Evolutionary conservation across 1,140 invertebrate genomes (phyloP), one percentile per base, ranked within the genome.

Genomic region (Eumeta japonica): DNA sequence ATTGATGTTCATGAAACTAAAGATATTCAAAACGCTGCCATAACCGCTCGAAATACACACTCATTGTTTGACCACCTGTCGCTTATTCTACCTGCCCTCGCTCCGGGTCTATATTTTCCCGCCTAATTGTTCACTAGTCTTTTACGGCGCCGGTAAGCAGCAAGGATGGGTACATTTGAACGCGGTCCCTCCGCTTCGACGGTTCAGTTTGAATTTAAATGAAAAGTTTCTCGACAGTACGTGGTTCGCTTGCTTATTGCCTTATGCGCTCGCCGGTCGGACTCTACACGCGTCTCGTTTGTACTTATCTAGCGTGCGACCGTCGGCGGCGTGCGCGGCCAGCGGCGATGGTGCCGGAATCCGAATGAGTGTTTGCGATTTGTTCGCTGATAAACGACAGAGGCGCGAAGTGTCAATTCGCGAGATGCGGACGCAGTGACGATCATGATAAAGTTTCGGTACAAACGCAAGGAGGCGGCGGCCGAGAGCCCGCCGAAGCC

Each of bases 381-480:
- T 39, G 12, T 35, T 35, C 28, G 20, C 20, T 32, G 37, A 43
- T 2, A 24, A 24, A 9, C 35, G 35, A 38, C 16, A 24, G 36
- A 38, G 16, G 10, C 10, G 19, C 13, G 28, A 20, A 16, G 47
- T 12, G 18, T n/a, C n/a, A n/a, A n/a, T n/a, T 37, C 28, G 13
- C 5, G 59, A 52, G 48, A 70, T 67, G 63, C 45, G 62, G 64
- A 62, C 59, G 20, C 58, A 58, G 45, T 40, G 45, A 37, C 50
- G 58, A 65, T 65, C 49, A 82, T 82, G 80, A 82, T 81, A 40
- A 82, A 82, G 64, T 82, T 82, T 72, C 76, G 80, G 31, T 82
- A 81, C 47, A 81, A 82, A 41, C 78, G 79, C 24, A 82, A 82
- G 48, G 80, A 82, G 46, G 41, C 73, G 24, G 67, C 52, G 43